phyloP scores from a whole-genome alignment of 2,113 vertebrate genomes.

The Brienomyrus brachyistius region DNA sequence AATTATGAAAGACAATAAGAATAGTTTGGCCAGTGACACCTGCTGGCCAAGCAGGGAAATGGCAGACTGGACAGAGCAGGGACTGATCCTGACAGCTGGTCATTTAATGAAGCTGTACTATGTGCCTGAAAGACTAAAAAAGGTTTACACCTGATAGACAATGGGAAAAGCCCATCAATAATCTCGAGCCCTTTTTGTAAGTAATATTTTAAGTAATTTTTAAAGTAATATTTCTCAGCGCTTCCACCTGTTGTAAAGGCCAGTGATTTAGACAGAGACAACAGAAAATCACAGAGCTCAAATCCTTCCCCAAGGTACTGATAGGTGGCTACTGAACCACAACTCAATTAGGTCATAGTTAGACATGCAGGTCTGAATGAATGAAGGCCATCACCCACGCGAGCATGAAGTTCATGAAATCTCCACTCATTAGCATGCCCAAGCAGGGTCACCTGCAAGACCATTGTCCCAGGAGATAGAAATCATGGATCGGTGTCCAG shows the following conservation, averaged over 20 bases:
- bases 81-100: not conserved
- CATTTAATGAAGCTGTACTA: not conserved
- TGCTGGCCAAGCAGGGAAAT: not conserved
- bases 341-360: not conserved
- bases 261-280: not conserved
- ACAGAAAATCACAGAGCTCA: not conserved
- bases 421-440: not conserved
- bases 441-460: not conserved
- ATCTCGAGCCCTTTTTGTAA: not conserved
- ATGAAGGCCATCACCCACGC: not conserved
- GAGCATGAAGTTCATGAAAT: not conserved
- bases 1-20: not conserved
- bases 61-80: not conserved
- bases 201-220: no score
- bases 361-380: not conserved
- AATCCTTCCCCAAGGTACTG: not conserved
- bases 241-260: not conserved
- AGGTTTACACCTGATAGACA: not conserved
- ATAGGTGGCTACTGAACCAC: not conserved
- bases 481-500: not conserved
- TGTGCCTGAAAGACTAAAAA: not conserved
- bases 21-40: not conserved
- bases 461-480: not conserved
- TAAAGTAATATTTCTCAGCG: not conserved
- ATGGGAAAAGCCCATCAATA: not conserved